Base-by-base conservation (phyloP, 2,888 invertebrate genomes). In the Hypsopygia costalis region DNA sequence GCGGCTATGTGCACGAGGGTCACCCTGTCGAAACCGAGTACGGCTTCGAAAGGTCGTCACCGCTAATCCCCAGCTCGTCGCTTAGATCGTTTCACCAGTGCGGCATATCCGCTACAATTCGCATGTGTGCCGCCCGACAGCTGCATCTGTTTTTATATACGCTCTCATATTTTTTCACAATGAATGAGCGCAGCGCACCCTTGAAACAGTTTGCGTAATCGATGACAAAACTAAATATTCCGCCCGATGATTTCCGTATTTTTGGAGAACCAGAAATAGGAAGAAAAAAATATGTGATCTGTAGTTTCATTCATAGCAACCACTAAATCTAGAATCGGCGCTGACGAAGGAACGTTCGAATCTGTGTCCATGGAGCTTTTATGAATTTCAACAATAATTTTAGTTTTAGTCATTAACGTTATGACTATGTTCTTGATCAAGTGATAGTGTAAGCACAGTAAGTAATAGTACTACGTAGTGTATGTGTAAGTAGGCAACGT, bases 121-220 rank as follows among this genome's bases (percentile, higher is more conserved):
- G 88, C 88, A 87, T 88, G 87, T 88, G 88, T 83, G 82, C 75
- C 72, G 56, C 66, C 55, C 79, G 83, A 82, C 88, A 88, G 88
- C 88, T 88, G 88, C 88, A 80, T 71, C 60, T 65, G 85, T 88
- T 87, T 88, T 88, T 88, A 83, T 86, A 79, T 83, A 85, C 73
- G 76, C 79, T 80, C 87, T 83, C 75, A 73, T 77, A 82, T 85
- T 88, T 88, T 88, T 88, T 88, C 83, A 85, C 85, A 85, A 85
- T 82, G 65, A 72, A 68, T 67, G 69, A 68, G 60, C 70, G 60
- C 73, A 72, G 68, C 80, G 83, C 86, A 88, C 88, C 88, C 88
- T 88, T 88, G 88, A 88, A 88, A 88, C 87, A 87, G 88, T 88
- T 88, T 88, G 88, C 88, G 88, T 85, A 88, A 88, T 88, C 85